A percentile compares a stretch with the other conserved stretches of the same genome.
These are phyloP conservation scores for Leucosticte australis DNA, from an alignment of 2,113 vertebrate genomes.

Conservation along the genomic window DNA sequence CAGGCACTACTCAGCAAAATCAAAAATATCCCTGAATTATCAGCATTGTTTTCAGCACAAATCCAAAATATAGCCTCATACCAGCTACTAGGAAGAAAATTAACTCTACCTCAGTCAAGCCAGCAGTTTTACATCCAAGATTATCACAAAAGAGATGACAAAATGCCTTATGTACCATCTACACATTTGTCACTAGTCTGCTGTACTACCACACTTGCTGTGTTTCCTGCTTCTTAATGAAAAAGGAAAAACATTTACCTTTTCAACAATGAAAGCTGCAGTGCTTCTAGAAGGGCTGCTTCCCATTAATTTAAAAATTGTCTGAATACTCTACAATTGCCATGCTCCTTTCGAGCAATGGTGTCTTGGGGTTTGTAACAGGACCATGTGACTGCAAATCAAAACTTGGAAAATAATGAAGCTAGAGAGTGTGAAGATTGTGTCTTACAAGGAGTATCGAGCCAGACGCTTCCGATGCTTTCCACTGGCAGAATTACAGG, in stretches of 20 bases:
- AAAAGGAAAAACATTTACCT: not conserved
- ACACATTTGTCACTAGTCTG: not conserved
- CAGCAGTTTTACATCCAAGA: not conserved
- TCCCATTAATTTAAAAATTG: not conserved
- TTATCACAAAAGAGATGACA: not conserved
- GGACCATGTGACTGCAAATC: not conserved
- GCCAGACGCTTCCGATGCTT: not conserved
- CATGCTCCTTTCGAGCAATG: not conserved
- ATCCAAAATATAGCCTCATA: not conserved
- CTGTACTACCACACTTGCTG: not conserved
- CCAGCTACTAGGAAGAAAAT: not conserved
- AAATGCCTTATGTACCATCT: slow-evolving; percentile 1
- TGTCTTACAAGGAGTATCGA: fast-evolving
- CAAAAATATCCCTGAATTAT: not conserved
- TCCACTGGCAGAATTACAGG: not conserved
- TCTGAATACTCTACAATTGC: not conserved
- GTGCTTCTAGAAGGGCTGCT: not conserved
- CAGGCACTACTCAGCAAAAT: not conserved
- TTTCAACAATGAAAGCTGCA: not conserved
- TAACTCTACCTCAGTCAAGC: not conserved
- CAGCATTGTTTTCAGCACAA: not conserved
- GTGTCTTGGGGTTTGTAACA: not conserved
- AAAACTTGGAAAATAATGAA: not conserved
- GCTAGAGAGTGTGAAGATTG: not conserved
- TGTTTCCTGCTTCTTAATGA: not conserved